phyloP scores from a whole-genome alignment of 2,113 vertebrate genomes.

The Cyanoramphus novaezelandiae region DNA sequence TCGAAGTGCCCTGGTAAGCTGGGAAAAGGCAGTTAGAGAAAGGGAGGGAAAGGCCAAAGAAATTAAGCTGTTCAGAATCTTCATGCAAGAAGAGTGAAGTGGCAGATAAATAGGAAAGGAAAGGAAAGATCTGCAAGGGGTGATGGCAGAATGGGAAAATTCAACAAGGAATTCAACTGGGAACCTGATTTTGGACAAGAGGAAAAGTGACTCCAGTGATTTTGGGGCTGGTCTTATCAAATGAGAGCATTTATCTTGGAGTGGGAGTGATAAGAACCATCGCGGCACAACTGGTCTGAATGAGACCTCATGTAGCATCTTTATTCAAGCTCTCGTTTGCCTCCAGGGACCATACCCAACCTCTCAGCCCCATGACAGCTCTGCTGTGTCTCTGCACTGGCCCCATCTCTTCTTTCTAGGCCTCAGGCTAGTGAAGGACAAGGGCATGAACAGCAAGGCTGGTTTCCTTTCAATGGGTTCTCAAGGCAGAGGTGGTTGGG shows the following conservation, averaged over 20 bases:
- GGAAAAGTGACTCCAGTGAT: not conserved
- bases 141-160: not conserved
- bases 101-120: accelerated
- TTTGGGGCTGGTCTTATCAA: not conserved
- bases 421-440: not conserved
- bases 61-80: not conserved
- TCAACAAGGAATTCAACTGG: not conserved
- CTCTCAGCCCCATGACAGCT: not conserved
- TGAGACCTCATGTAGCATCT: not conserved
- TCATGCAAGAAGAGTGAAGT: not conserved
- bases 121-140: not conserved
- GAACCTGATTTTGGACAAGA: not conserved
- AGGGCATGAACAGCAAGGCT: not conserved
- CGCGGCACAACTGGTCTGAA: not conserved
- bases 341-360: not conserved
- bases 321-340: not conserved
- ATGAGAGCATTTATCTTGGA: not conserved
- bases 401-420: not conserved
- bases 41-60: not conserved
- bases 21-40: not conserved
- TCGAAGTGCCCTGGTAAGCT: not conserved
- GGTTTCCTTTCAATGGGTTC: not conserved
- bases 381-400: not conserved
- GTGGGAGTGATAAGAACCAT: not conserved
- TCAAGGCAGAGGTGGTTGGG: not conserved